Evolutionary conservation across 2,888 invertebrate genomes (phyloP).

Genomic region (Galeopsomyia nigrocyanea): DNA sequence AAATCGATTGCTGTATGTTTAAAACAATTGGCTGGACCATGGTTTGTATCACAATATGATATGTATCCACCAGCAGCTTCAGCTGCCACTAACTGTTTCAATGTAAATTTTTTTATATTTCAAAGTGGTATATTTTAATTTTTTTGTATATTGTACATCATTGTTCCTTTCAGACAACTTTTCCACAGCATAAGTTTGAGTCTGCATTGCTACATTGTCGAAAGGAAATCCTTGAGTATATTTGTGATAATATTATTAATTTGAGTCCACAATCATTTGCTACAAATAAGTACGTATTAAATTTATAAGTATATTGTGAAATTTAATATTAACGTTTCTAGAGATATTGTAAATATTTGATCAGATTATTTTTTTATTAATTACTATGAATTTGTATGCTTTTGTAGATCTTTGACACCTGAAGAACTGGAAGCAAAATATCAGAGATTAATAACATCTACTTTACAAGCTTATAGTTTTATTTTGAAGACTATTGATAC

Average conservation of each 20-base stretch:
- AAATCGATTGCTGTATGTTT: slow-evolving; percentile 85
- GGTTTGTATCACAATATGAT: slow-evolving; percentile 90
- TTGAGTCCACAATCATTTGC: slow-evolving; percentile 73
- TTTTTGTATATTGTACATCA: slow-evolving; percentile 5
- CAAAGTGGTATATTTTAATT: slow-evolving; percentile 7
- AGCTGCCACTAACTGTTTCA: slow-evolving; percentile 78
- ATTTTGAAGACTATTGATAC: slow-evolving; percentile 75
- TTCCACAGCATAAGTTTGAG: slow-evolving; percentile 82
- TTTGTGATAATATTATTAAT: slow-evolving; percentile 79
- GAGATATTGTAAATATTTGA: slow-evolving; percentile 4
- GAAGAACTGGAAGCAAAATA: slow-evolving; percentile 81
- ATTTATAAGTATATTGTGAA: slow-evolving; percentile 3
- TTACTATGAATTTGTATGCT: slow-evolving; percentile 4
- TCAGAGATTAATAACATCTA: slow-evolving; percentile 76
- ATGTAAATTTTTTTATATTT: slow-evolving; percentile 62
- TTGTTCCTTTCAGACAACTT: slow-evolving; percentile 75
- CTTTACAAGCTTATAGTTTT: slow-evolving; percentile 76
- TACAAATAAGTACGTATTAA: slow-evolving; percentile 68
- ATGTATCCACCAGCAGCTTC: slow-evolving; percentile 87
- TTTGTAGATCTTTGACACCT: slow-evolving; percentile 70
- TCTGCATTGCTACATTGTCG: slow-evolving; percentile 88
- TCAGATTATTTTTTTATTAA: slow-evolving; percentile 21
- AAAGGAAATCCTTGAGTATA: slow-evolving; percentile 81
- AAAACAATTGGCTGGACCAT: slow-evolving; percentile 82
- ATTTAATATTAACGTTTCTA: neutral